Conservation (phyloP, 2,797 vertebrate species). For the Catamblyrhynchus diadema region DNA sequence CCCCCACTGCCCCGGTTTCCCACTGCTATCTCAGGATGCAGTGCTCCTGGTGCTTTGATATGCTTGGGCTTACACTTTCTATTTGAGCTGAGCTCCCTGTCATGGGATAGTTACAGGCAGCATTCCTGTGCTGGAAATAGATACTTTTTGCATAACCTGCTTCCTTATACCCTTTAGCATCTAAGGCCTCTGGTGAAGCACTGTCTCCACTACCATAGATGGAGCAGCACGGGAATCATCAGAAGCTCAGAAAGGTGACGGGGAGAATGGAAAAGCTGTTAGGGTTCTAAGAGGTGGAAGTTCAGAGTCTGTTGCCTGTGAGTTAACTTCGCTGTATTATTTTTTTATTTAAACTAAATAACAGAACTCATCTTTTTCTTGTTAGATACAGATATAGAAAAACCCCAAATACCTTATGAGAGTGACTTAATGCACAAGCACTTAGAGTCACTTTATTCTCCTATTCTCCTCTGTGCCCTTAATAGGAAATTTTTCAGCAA, state of each 20-base stretch:
- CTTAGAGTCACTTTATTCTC: neutral
- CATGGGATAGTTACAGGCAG: slow-evolving; percentile 55
- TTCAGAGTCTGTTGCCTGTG: neutral
- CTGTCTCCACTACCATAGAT: neutral
- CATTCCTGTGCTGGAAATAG: slow-evolving; percentile 61
- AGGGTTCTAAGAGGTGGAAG: neutral
- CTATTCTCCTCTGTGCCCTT: neutral
- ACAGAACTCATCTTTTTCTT: neutral
- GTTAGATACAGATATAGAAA: neutral
- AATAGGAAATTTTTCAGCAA: neutral
- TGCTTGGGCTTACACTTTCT: slow-evolving; percentile 32
- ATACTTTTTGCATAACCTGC: slow-evolving; percentile 54
- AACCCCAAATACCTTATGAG: neutral
- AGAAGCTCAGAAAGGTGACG: neutral
- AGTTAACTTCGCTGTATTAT: neutral
- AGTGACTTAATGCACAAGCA: neutral
- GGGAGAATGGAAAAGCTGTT: neutral
- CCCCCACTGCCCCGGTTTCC: neutral
- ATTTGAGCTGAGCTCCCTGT: slow-evolving; percentile 53
- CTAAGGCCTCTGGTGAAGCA: slow-evolving; percentile 12
- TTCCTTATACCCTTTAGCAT: slow-evolving; percentile 45
- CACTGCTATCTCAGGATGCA: slow-evolving; percentile 18
- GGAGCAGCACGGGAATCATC: neutral
- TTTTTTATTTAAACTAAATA: neutral
- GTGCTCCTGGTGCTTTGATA: slow-evolving; percentile 12